phyloP scores from a whole-genome alignment of 2,888 invertebrate genomes.

The Lasioglossum vierecki region DNA sequence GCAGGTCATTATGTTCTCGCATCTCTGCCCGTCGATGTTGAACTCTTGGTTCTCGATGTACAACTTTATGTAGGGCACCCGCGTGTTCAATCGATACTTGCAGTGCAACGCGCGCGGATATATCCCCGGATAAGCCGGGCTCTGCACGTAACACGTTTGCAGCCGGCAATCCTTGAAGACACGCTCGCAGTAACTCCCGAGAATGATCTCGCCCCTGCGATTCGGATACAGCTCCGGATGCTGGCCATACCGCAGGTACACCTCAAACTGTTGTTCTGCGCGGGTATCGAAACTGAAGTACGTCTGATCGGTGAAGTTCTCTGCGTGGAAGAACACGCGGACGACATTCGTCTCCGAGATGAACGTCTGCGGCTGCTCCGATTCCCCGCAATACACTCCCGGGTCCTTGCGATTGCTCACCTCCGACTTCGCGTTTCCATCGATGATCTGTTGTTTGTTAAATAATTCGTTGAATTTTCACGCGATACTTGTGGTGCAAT shows the following conservation, averaged over 20 bases:
- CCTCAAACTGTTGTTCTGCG: conserved; percentile 96
- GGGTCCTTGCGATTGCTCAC: conserved; percentile 95
- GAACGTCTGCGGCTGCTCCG: conserved; percentile 96
- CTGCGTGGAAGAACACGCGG: conserved; percentile 95
- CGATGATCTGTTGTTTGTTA: conserved; percentile 90
- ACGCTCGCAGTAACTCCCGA: conserved; percentile 95
- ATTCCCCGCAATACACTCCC: conserved; percentile 96
- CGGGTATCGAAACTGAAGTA: conserved; percentile 94
- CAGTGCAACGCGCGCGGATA: conserved; percentile 96
- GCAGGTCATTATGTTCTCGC: conserved; percentile 97
- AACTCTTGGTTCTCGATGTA: conserved; percentile 97
- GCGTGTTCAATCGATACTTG: conserved; percentile 94
- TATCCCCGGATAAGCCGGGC: conserved; percentile 96
- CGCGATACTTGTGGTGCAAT: too few relatives aligned
- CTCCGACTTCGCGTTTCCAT: conserved; percentile 95
- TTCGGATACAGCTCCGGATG: conserved; percentile 97
- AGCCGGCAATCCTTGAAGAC: conserved; percentile 94
- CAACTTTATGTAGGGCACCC: conserved; percentile 94
- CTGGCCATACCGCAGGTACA: conserved; percentile 95
- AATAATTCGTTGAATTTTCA: background rate
- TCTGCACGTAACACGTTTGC: conserved; percentile 97
- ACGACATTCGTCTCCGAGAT: conserved; percentile 97
- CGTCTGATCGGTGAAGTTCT: conserved; percentile 96
- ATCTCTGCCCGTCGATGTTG: conserved; percentile 96
- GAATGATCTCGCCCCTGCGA: conserved; percentile 93